Conservation (phyloP, 2,888 invertebrate species). For the Drosophila cognata region DNA sequence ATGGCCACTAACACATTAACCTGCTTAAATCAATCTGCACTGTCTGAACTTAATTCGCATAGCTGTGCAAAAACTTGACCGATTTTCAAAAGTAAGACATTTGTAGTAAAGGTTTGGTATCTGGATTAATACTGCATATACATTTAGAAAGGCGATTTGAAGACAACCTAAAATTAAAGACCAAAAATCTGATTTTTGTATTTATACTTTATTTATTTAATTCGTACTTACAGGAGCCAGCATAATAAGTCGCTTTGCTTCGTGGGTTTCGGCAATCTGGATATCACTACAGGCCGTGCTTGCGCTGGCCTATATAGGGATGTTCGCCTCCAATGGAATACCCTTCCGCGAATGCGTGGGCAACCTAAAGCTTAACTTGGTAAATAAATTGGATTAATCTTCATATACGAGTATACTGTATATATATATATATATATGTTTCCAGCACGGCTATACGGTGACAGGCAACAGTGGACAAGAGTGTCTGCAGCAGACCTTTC, state of each 20-base stretch:
- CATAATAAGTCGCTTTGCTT: slow-evolving; percentile 84
- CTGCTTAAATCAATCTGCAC: not conserved
- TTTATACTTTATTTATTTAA: not conserved
- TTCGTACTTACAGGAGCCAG: slow-evolving; percentile 80
- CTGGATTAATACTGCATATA: too few relatives aligned
- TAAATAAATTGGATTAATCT: slow-evolving; percentile 45
- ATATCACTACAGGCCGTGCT: slow-evolving; percentile 84
- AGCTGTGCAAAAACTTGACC: not conserved
- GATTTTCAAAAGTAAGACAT: not conserved
- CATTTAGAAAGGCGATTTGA: not conserved
- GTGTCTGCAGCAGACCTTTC: slow-evolving; percentile 84
- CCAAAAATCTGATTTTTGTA: not conserved
- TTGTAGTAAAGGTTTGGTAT: too few relatives aligned
- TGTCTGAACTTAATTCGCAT: not conserved
- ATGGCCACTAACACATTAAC: not conserved
- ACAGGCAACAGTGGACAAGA: slow-evolving; percentile 82
- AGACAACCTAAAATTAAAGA: not conserved
- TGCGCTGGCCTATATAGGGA: slow-evolving; percentile 84
- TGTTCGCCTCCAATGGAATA: slow-evolving; percentile 82
- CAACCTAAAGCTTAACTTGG: slow-evolving; percentile 78
- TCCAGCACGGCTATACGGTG: slow-evolving; percentile 81
- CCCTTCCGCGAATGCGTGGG: slow-evolving; percentile 84
- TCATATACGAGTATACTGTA: too few relatives aligned
- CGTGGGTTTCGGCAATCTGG: slow-evolving; percentile 85
- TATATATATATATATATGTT: slow-evolving; percentile 2